These are phyloP conservation scores for Pangasius sanitwongsei DNA, from an alignment of 2,797 vertebrate species.

Conservation along the genomic window DNA sequence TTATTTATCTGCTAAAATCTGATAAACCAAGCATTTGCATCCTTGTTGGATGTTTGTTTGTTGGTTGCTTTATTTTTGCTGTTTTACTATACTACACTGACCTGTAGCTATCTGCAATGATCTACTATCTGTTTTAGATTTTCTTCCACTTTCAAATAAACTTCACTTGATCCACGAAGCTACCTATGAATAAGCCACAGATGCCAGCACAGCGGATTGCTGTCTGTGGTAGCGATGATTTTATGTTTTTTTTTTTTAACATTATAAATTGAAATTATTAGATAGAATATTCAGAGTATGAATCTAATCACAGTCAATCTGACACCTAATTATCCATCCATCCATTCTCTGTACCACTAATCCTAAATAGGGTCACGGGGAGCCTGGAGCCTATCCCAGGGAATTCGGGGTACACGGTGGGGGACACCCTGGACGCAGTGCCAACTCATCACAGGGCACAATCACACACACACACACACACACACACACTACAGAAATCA, in stretches of 20 bases:
- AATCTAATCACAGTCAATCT: background rate
- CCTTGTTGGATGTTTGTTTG: background rate
- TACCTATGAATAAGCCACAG: background rate
- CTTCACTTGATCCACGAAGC: background rate
- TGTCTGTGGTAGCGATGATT: background rate
- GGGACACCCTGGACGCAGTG: too few species aligned
- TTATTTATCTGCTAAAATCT: background rate
- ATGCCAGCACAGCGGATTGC: background rate
- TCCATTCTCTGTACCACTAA: too few species aligned
- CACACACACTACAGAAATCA: too few species aligned
- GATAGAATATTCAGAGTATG: background rate
- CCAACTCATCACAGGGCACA: too few species aligned
- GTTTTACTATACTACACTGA: background rate
- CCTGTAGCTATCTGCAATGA: background rate
- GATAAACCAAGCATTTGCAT: background rate
- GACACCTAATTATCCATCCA: background rate
- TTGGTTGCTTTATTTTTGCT: background rate
- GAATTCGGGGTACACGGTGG: too few species aligned
- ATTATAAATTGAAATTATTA: background rate
- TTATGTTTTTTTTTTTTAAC: background rate
- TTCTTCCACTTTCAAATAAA: background rate
- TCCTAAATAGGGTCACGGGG: too few species aligned
- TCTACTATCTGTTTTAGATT: background rate
- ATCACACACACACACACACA: too few species aligned
- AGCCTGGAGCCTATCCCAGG: too few species aligned